These are phyloP conservation scores for Drosophila bipectinata DNA, from an alignment of 1,140 invertebrate species.

Conservation along the genomic window DNA sequence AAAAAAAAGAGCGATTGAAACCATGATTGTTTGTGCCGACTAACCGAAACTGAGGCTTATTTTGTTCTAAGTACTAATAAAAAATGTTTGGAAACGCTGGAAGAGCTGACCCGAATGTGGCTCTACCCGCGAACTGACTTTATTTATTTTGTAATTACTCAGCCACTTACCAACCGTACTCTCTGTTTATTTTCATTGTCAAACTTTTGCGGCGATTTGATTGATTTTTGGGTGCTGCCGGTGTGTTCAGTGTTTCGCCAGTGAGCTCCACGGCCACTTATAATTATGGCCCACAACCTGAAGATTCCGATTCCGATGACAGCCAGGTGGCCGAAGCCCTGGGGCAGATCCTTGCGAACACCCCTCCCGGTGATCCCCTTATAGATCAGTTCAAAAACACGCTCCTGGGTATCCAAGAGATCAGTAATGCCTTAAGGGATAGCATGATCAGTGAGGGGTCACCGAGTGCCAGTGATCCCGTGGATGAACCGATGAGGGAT, in stretches of 20 bases:
- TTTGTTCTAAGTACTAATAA: slow-evolving; percentile 30
- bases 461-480: neutral
- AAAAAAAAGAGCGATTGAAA: slow-evolving; percentile 17
- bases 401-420: slow-evolving; percentile 14
- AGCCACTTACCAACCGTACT: slow-evolving; percentile 44
- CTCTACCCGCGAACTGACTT: neutral
- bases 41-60: slow-evolving; percentile 25
- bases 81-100: slow-evolving; percentile 7
- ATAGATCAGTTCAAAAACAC: slow-evolving; percentile 43
- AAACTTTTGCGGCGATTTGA: slow-evolving; percentile 39
- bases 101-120: neutral
- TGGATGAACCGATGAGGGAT: neutral
- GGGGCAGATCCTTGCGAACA: slow-evolving; percentile 26
- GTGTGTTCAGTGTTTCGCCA: slow-evolving; percentile 50
- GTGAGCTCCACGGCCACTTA: slow-evolving; percentile 19
- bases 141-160: slow-evolving; percentile 18
- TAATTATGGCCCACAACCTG: slow-evolving; percentile 29
- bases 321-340: slow-evolving; percentile 44
- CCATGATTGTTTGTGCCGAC: slow-evolving; percentile 16
- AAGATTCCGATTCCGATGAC: slow-evolving; percentile 73
- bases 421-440: neutral
- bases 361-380: slow-evolving; percentile 49
- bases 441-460: neutral
- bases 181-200: slow-evolving; percentile 74
- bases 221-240: slow-evolving; percentile 48